phyloP scores from a whole-genome alignment of 2,888 invertebrate species.

The Polyommatus iphigenia region DNA sequence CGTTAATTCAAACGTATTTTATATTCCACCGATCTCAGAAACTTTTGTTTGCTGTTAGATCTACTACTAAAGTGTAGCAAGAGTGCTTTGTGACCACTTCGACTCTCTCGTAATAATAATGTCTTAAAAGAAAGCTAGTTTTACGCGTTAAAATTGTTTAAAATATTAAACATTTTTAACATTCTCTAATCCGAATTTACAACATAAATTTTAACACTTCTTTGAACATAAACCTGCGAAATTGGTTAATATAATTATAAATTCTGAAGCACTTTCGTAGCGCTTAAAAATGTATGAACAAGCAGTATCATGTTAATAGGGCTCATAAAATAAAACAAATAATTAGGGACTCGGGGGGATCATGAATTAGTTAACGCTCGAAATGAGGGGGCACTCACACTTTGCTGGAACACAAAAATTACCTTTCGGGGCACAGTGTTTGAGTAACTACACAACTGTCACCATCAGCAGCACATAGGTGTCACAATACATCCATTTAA shows the following conservation, averaged over 20 bases:
- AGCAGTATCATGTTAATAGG: constrained; percentile 69
- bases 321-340: constrained; percentile 77
- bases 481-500: neutral
- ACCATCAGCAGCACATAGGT: neutral
- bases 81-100: no score
- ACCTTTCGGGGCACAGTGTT: neutral
- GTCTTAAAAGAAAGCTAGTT: neutral
- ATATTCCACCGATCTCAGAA: no score
- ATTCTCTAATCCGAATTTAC: neutral
- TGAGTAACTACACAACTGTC: neutral
- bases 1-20: no score
- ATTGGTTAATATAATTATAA: constrained; percentile 32
- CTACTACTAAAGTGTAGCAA: no score
- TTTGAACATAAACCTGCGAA: constrained; percentile 11
- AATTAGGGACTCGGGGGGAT: constrained; percentile 67
- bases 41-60: no score
- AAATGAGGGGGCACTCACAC: constrained; percentile 35
- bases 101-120: no score
- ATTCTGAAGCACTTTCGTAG: constrained; percentile 47
- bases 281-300: constrained; percentile 69
- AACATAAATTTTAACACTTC: constrained; percentile 16
- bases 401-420: constrained; percentile 23
- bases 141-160: neutral
- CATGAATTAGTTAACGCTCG: constrained; percentile 70
- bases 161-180: neutral